Conservation (phyloP, 2,888 invertebrate genomes). For the Trachelus iudaicus region DNA sequence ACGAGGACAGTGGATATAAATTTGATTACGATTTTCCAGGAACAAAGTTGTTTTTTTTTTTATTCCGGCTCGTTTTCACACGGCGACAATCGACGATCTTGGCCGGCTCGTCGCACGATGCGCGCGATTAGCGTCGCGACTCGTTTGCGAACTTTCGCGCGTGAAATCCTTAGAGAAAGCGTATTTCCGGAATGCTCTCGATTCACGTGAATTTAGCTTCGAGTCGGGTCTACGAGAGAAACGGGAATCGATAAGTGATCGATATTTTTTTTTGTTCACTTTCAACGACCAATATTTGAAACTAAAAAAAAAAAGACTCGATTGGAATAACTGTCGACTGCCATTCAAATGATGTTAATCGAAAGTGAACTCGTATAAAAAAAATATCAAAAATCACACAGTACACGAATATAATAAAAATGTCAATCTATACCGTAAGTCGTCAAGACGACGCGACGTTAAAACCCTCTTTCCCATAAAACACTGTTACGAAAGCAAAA, state of each 20-base stretch:
- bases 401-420: no score
- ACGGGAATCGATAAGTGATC: background rate
- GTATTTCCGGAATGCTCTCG: background rate
- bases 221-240: background rate
- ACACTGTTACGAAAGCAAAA: background rate
- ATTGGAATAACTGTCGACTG: background rate
- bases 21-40: background rate
- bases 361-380: no score
- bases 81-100: background rate
- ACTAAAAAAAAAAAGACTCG: background rate
- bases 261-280: background rate
- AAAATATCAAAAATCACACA: no score
- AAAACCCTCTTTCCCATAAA: no score
- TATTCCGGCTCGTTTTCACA: background rate
- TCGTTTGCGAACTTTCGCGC: background rate
- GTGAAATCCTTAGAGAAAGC: background rate
- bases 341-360: no score
- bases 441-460: no score
- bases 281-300: background rate
- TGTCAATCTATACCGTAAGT: no score
- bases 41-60: background rate
- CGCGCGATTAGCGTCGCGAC: background rate
- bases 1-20: background rate
- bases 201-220: background rate
- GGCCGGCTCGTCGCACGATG: no score